Evolutionary conservation across 2,888 invertebrate genomes (phyloP).

Genomic region (Nineta flava): DNA sequence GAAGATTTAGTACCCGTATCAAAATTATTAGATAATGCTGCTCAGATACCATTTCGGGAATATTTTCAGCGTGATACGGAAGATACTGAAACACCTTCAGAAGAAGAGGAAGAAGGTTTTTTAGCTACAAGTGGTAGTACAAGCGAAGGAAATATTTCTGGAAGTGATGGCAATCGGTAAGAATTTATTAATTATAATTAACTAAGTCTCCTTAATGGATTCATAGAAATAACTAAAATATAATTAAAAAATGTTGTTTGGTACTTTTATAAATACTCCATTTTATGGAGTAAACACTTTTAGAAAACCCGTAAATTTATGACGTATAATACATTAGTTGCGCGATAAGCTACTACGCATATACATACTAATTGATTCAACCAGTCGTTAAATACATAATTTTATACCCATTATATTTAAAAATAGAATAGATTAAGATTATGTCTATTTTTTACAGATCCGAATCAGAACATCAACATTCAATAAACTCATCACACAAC

Average conservation of each 20-base stretch:
- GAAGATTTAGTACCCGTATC: conserved; percentile 65
- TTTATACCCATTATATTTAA: no score
- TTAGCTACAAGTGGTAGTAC: conserved; percentile 61
- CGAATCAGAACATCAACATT: conserved; percentile 33
- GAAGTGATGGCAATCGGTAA: conserved; percentile 65
- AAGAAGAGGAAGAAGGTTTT: conserved; percentile 62
- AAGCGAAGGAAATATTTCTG: conserved; percentile 69
- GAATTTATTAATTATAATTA: conserved; percentile 16
- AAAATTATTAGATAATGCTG: conserved; percentile 59
- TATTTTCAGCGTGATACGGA: conserved; percentile 36
- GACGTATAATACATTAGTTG: no score
- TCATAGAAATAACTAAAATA: background rate
- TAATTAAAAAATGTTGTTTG: no score
- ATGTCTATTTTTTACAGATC: conserved; percentile 32
- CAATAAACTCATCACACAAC: conserved; percentile 17
- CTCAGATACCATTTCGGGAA: conserved; percentile 42
- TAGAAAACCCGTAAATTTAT: no score
- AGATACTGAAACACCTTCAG: conserved; percentile 27
- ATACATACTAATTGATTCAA: background rate
- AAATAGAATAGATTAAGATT: no score
- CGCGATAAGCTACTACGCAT: no score
- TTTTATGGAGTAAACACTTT: no score
- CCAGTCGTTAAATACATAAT: background rate
- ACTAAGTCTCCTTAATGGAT: background rate
- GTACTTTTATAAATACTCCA: no score